Evolutionary conservation across 2,113 vertebrate genomes (phyloP).

Genomic region (Prochilodus magdalenae): DNA sequence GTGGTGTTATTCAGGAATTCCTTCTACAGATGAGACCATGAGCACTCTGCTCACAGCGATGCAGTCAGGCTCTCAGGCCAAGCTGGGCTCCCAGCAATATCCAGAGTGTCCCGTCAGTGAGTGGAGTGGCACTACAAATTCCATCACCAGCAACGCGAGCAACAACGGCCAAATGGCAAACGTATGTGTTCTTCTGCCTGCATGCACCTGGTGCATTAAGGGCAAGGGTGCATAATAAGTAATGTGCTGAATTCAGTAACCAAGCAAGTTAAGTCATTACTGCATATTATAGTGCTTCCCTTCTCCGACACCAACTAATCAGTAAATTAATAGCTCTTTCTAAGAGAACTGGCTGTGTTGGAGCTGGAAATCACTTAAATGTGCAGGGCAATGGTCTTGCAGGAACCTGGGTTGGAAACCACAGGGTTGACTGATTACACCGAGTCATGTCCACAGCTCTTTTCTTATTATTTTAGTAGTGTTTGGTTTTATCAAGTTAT

Average conservation of each 20-base stretch:
- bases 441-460: background rate
- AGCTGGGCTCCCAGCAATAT: conserved; percentile 77
- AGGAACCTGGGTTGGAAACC: no score
- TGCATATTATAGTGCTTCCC: background rate
- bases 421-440: background rate
- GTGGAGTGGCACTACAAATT: conserved; percentile 81
- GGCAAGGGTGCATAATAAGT: background rate
- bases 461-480: conserved; percentile 14
- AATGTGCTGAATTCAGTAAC: background rate
- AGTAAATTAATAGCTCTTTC: background rate
- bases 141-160: conserved; percentile 68
- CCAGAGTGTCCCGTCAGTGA: conserved; percentile 82
- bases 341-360: background rate
- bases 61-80: conserved; percentile 76
- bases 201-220: background rate
- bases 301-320: no score
- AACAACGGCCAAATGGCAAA: conserved; percentile 81
- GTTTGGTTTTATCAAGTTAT: conserved; percentile 5
- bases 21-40: conserved; percentile 82
- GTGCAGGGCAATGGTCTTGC: background rate
- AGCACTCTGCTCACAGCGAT: conserved; percentile 79
- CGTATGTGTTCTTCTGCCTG: conserved; percentile 73
- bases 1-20: conserved; percentile 73
- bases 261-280: background rate
- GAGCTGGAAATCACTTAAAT: background rate